These are phyloP conservation scores for Himalopsyche phryganea DNA, from an alignment of 1,140 invertebrate species.

Conservation along the genomic window DNA sequence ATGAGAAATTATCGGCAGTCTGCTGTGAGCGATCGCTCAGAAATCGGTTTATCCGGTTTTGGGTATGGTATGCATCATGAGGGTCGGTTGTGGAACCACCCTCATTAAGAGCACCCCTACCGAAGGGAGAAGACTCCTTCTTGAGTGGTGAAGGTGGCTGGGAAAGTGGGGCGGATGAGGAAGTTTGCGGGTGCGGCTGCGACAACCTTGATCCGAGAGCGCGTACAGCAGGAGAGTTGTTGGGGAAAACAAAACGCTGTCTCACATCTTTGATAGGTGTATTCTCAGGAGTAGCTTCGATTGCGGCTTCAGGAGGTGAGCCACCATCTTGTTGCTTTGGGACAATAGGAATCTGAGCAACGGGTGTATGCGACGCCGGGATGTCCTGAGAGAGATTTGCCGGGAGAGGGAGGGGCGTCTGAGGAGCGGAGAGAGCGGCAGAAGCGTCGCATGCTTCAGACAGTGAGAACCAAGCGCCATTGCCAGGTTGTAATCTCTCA, in stretches of 20 bases:
- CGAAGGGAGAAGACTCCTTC: conserved; percentile 58
- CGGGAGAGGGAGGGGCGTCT: conserved; percentile 50
- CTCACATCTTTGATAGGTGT: conserved; percentile 70
- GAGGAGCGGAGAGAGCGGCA: conserved; percentile 42
- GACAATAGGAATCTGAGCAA: conserved; percentile 16
- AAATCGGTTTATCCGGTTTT: conserved; percentile 48
- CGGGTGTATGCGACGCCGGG: conserved; percentile 19
- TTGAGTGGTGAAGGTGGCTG: conserved; percentile 65
- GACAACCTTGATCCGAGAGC: conserved; percentile 48
- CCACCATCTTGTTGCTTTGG: conserved; percentile 52
- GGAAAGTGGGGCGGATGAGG: conserved; percentile 42
- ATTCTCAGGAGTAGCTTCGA: conserved; percentile 84
- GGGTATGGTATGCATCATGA: conserved; percentile 31
- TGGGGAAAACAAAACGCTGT: conserved; percentile 44
- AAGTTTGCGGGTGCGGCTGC: conserved; percentile 30
- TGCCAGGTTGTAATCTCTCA: conserved; percentile 29
- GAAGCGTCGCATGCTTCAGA: conserved; percentile 42
- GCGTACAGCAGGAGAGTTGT: conserved; percentile 61
- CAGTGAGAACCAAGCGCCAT: conserved; percentile 45
- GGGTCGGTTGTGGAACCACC: not conserved
- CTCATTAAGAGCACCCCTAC: conserved; percentile 30
- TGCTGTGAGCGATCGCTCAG: conserved; percentile 40
- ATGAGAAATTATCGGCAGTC: conserved; percentile 34
- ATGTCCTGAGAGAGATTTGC: conserved; percentile 32
- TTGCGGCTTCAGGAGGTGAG: conserved; percentile 74